Conservation (phyloP, 2,888 invertebrate species). For the Microdon myrmicae region DNA sequence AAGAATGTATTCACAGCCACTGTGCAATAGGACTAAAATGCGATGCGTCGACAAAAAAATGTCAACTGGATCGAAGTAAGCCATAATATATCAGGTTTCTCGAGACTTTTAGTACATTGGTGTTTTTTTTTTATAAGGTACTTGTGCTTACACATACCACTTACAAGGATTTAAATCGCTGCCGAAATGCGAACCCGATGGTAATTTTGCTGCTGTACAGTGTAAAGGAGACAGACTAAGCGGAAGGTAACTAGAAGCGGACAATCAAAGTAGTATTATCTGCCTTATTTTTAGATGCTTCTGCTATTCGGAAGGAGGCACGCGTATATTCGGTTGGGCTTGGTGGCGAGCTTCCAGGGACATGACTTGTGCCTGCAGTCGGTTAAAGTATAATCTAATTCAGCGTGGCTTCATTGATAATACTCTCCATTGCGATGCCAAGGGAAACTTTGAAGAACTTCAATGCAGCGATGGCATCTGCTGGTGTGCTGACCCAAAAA, state of each 20-base stretch:
- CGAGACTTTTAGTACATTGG: background rate
- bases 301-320: conserved; percentile 72
- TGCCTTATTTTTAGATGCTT: conserved; percentile 70
- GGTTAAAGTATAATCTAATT: conserved; percentile 69
- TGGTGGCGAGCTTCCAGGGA: conserved; percentile 70
- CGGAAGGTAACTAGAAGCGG: conserved; percentile 69
- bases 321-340: conserved; percentile 75
- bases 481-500: conserved; percentile 74
- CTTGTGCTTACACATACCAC: conserved; percentile 55
- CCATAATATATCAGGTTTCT: conserved; percentile 6
- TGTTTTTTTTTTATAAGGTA: conserved; percentile 30
- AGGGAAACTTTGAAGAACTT: conserved; percentile 75
- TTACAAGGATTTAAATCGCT: conserved; percentile 55
- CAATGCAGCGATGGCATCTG: conserved; percentile 77
- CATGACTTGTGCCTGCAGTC: conserved; percentile 74
- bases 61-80: conserved; percentile 56
- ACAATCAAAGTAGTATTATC: background rate
- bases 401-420: conserved; percentile 66
- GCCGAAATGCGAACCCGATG: conserved; percentile 71
- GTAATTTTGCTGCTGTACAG: conserved; percentile 72
- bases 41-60: conserved; percentile 45
- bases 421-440: conserved; percentile 73
- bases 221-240: conserved; percentile 74
- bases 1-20: conserved; percentile 19
- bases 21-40: conserved; percentile 63